phyloP scores from a whole-genome alignment of 2,797 vertebrate species.

The Clangula hyemalis region DNA sequence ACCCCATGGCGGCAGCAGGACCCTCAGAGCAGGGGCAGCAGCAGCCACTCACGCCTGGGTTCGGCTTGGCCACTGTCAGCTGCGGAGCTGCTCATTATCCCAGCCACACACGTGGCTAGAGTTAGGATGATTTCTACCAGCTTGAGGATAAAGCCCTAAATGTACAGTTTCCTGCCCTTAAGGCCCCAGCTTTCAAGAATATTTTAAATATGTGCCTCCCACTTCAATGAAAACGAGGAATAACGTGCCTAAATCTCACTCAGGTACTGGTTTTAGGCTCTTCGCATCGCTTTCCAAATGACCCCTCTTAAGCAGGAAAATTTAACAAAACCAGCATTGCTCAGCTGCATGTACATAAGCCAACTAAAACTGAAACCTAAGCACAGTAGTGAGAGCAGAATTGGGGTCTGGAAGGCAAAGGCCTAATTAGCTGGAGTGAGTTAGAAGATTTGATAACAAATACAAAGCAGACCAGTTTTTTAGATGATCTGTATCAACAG shows the following conservation, averaged over 20 bases:
- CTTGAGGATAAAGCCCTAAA: conserved; percentile 38
- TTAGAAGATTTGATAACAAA: conserved; percentile 34
- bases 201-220: not conserved
- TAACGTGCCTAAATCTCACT: not conserved
- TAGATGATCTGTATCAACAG: not conserved
- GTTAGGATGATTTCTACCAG: conserved; percentile 25
- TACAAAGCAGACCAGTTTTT: not conserved
- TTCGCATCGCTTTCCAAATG: not conserved
- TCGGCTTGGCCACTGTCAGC: not conserved
- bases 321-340: not conserved
- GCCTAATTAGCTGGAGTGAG: not conserved
- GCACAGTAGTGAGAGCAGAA: not conserved
- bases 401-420: not conserved
- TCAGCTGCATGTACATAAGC: not conserved
- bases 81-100: not conserved
- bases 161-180: conserved; percentile 44
- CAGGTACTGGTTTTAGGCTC: conserved; percentile 13
- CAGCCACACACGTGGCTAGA: not conserved
- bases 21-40: not conserved
- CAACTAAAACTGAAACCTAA: conserved; percentile 2
- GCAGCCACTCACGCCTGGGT: not conserved
- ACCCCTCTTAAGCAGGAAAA: not conserved
- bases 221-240: not conserved
- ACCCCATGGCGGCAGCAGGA: too few relatives aligned
- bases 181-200: not conserved